These are phyloP conservation scores for Drosophila pruinosa DNA, from an alignment of 1,140 invertebrate genomes.

Conservation along the genomic window DNA sequence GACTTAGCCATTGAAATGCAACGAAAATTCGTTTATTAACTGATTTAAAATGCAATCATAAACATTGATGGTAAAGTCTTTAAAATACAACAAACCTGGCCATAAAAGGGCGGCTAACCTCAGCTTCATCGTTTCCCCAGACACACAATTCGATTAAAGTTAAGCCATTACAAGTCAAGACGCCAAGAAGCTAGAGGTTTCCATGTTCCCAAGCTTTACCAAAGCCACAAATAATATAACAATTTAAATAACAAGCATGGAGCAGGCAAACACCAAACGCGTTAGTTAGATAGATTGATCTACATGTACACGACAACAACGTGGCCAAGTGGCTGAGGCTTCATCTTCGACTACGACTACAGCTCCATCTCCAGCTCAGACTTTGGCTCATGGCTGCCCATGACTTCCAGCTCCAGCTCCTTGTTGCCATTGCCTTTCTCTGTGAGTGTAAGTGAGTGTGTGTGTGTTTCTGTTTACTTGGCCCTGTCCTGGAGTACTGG, in stretches of 20 bases:
- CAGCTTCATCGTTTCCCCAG: conserved; percentile 25
- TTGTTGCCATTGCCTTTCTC: conserved; percentile 9
- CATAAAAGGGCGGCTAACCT: conserved; percentile 51
- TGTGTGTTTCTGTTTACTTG: conserved; percentile 33
- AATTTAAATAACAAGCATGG: conserved; percentile 80
- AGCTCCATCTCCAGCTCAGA: conserved; percentile 13
- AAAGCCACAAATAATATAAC: conserved; percentile 79
- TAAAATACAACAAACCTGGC: conserved; percentile 49
- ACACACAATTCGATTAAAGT: conserved; percentile 77
- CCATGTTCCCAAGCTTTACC: conserved; percentile 67
- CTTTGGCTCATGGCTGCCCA: not conserved
- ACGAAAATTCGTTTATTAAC: conserved; percentile 54
- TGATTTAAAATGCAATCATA: conserved; percentile 69
- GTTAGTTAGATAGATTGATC: conserved; percentile 82
- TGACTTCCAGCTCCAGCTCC: conserved; percentile 21
- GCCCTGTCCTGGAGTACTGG: conserved; percentile 31
- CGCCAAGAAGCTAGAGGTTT: conserved; percentile 27
- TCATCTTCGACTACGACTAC: conserved; percentile 3
- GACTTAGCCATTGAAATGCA: not conserved
- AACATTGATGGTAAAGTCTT: conserved; percentile 60
- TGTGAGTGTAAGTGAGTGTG: conserved; percentile 5
- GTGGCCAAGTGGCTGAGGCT: conserved; percentile 36
- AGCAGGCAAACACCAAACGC: conserved; percentile 74
- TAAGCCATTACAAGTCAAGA: conserved; percentile 63
- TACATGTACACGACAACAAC: conserved; percentile 78